These are phyloP conservation scores for Brachycybe producta DNA, from an alignment of 2,888 invertebrate species.

Conservation along the genomic window DNA sequence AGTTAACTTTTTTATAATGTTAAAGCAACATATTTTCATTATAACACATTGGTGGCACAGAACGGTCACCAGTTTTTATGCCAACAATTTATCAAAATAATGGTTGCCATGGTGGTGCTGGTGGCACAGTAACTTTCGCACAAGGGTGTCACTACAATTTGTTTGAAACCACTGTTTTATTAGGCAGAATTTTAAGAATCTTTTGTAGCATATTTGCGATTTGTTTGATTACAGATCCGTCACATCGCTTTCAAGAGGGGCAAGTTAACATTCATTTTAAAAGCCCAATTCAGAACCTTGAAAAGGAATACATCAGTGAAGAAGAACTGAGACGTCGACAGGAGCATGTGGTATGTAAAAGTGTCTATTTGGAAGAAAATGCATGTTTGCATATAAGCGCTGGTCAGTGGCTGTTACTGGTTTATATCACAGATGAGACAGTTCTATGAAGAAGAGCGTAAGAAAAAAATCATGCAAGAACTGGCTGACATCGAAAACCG, in stretches of 20 bases:
- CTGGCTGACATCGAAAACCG: constrained; percentile 86
- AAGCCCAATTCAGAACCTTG: constrained; percentile 73
- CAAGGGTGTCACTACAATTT: no score
- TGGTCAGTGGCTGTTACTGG: neutral
- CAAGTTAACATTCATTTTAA: constrained; percentile 90
- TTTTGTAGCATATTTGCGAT: no score
- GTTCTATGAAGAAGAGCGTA: constrained; percentile 62
- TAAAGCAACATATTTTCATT: no score
- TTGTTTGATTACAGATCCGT: constrained; percentile 60
- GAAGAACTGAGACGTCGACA: constrained; percentile 75
- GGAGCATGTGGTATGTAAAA: constrained; percentile 75
- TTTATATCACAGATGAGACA: constrained; percentile 22
- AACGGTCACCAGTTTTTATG: no score
- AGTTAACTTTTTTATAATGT: no score
- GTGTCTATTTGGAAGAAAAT: neutral
- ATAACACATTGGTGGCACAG: no score
- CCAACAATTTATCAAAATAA: no score
- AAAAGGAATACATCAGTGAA: constrained; percentile 61
- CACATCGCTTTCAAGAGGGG: constrained; percentile 76
- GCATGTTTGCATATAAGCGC: neutral
- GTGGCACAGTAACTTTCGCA: no score
- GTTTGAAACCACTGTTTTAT: no score
- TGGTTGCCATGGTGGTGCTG: no score
- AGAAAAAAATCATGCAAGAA: constrained; percentile 82
- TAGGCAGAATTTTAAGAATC: no score